These are phyloP conservation scores for Noctua janthe DNA, from an alignment of 2,888 invertebrate genomes.

Conservation along the genomic window DNA sequence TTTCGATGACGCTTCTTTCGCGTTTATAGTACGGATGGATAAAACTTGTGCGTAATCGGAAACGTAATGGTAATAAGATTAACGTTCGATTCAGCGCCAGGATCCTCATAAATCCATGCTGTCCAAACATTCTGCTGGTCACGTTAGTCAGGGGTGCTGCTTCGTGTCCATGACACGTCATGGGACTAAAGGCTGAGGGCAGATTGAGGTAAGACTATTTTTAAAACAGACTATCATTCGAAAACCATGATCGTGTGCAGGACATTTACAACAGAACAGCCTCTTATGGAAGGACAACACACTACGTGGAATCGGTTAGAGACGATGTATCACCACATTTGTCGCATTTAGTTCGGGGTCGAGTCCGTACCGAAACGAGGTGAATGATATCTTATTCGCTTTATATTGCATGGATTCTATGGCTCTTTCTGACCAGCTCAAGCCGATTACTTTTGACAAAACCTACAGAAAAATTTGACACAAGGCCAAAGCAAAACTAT, in stretches of 20 bases:
- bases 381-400: neutral
- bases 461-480: neutral
- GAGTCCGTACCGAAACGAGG: neutral
- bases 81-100: conserved; percentile 25
- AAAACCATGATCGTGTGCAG: neutral
- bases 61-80: conserved; percentile 40
- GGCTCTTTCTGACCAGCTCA: neutral
- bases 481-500: neutral
- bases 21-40: neutral
- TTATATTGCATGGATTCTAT: neutral
- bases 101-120: conserved; percentile 34
- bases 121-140: conserved; percentile 31
- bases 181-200: neutral
- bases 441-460: neutral
- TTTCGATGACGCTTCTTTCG: neutral
- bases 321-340: neutral
- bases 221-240: neutral
- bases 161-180: conserved; percentile 16
- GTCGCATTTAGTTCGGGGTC: neutral
- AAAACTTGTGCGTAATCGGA: conserved; percentile 31
- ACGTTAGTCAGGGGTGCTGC: conserved; percentile 14
- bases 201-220: neutral
- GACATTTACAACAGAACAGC: neutral
- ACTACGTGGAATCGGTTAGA: neutral
- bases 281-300: neutral